A percentile compares a stretch with the other conserved stretches of the same genome.
These are phyloP conservation scores for Lamellibrachia luymesi DNA, from an alignment of 1,140 invertebrate genomes.

Conservation along the genomic window DNA sequence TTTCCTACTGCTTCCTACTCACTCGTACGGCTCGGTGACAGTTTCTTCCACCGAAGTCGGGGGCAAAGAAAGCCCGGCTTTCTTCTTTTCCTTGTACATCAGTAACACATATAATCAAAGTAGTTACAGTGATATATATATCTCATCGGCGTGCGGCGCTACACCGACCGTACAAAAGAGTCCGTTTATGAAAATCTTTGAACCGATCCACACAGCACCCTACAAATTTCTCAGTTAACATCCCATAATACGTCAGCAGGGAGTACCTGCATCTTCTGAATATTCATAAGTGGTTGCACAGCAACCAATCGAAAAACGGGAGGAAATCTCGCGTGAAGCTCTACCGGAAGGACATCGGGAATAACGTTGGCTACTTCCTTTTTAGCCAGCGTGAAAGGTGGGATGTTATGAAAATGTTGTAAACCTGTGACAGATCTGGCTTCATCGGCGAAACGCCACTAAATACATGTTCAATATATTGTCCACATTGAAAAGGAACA, in stretches of 20 bases:
- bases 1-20: background rate
- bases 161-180: background rate
- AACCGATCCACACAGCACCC: background rate
- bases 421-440: background rate
- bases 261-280: slow-evolving; percentile 11
- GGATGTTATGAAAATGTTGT: background rate
- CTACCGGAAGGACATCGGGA: background rate
- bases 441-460: background rate
- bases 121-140: background rate
- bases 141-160: background rate
- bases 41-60: slow-evolving; percentile 9
- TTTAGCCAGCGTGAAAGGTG: background rate
- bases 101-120: background rate
- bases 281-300: slow-evolving; percentile 18
- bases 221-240: background rate
- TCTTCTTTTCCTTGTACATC: slow-evolving; percentile 15
- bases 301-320: slow-evolving; percentile 5
- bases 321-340: background rate
- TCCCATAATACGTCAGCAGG: slow-evolving; percentile 11
- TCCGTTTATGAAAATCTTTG: background rate
- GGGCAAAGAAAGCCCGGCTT: slow-evolving; percentile 7
- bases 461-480: background rate
- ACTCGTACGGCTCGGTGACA: background rate
- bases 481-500: background rate
- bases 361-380: background rate